These are phyloP conservation scores for Carcharodon carcharias DNA, from an alignment of 2,797 vertebrate genomes.

Conservation along the genomic window DNA sequence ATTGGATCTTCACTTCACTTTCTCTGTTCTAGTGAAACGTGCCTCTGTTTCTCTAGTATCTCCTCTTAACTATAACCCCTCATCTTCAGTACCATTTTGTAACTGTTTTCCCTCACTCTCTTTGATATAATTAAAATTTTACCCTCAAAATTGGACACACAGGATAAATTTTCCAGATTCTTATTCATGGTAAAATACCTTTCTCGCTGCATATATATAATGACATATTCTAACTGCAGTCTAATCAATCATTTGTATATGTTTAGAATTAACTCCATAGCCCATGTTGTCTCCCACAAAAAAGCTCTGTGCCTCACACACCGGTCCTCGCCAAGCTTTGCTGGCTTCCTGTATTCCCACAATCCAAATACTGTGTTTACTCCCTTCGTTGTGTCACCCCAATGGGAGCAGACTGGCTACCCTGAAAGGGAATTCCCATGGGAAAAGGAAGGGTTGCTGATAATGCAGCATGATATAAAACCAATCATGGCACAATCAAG, in stretches of 20 bases:
- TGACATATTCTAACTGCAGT: not conserved
- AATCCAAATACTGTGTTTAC: not conserved
- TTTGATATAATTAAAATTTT: not conserved
- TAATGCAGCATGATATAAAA: not conserved
- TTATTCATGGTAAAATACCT: not conserved
- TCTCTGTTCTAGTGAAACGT: not conserved
- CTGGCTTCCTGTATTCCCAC: not conserved
- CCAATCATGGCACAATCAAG: not conserved
- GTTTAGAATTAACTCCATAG: not conserved
- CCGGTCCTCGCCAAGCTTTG: not conserved
- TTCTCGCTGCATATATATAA: not conserved
- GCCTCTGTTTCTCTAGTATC: not conserved
- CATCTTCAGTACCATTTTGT: not conserved
- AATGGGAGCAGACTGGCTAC: not conserved
- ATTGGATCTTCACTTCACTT: not conserved
- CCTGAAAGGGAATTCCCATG: not conserved
- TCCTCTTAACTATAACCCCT: not conserved
- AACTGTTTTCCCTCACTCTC: not conserved
- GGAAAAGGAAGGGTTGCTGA: not conserved
- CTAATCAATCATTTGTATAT: not conserved
- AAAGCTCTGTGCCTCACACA: too few species aligned
- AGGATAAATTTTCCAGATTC: not conserved
- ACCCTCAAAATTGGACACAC: not conserved
- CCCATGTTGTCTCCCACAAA: not conserved
- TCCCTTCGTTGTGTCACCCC: not conserved